phyloP scores from a whole-genome alignment of 2,113 vertebrate genomes.

The Leucosticte australis region DNA sequence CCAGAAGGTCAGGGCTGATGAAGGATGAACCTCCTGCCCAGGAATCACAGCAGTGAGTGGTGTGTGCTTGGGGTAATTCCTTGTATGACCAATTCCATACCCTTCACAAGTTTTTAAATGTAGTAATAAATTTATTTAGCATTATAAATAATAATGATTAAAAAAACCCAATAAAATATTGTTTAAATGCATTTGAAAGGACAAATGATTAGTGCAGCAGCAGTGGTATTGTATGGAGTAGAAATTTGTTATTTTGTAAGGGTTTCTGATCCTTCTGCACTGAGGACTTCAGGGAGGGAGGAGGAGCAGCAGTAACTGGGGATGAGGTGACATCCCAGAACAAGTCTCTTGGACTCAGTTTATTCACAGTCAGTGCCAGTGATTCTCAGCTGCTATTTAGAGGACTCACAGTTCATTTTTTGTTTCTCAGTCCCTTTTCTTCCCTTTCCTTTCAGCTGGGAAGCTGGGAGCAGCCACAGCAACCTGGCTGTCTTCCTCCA shows the following conservation, averaged over 20 bases:
- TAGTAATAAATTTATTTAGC: not conserved
- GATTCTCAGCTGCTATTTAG: not conserved
- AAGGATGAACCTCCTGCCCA: not conserved
- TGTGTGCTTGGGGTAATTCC: not conserved
- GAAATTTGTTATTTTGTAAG: not conserved
- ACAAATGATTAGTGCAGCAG: not conserved
- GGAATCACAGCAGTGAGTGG: not conserved
- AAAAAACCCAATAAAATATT: no score
- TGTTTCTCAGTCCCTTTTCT: not conserved
- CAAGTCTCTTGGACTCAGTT: not conserved
- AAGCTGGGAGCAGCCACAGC: not conserved
- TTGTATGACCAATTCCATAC: not conserved
- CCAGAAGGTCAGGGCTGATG: not conserved
- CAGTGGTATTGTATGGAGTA: not conserved
- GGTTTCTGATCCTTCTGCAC: not conserved
- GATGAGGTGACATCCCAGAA: not conserved
- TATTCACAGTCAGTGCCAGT: not conserved
- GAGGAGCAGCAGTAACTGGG: not conserved
- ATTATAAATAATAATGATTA: not conserved
- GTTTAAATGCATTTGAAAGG: not conserved
- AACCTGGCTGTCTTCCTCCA: constrained; percentile 1
- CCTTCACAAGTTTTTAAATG: not conserved
- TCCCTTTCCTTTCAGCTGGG: not conserved
- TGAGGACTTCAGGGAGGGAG: not conserved
- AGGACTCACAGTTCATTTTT: not conserved